Conservation (phyloP, 2,888 invertebrate species). For the Uloborus plumipes region DNA sequence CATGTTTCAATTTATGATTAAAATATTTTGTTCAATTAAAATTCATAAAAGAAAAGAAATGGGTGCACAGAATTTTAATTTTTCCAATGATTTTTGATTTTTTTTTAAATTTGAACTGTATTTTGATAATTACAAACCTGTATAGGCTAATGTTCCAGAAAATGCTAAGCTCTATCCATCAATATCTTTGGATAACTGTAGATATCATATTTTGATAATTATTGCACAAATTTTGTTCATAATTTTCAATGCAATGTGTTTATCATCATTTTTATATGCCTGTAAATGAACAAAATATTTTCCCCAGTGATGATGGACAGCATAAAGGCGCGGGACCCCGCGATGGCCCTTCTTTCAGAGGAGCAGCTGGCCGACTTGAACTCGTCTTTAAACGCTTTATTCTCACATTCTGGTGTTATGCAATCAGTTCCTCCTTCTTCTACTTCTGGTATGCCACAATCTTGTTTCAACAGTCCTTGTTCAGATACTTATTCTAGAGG, state of each 20-base stretch:
- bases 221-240: not conserved
- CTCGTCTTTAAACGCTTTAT: slow-evolving; percentile 60
- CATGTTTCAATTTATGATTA: too few relatives aligned
- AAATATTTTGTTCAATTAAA: too few relatives aligned
- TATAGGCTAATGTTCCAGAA: too few relatives aligned
- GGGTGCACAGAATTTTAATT: too few relatives aligned
- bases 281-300: not conserved
- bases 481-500: slow-evolving; percentile 55
- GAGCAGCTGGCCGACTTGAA: slow-evolving; percentile 61
- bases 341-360: slow-evolving; percentile 54
- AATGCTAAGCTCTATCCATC: too few relatives aligned
- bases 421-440: slow-evolving; percentile 27
- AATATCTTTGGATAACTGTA: too few relatives aligned
- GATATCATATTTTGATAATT: not conserved
- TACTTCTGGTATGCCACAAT: slow-evolving; percentile 28
- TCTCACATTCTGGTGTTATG: slow-evolving; percentile 50
- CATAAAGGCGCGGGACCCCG: slow-evolving; percentile 56
- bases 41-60: too few relatives aligned
- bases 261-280: too few relatives aligned
- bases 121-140: too few relatives aligned
- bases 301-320: slow-evolving; percentile 62
- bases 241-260: not conserved
- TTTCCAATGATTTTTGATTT: too few relatives aligned
- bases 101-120: too few relatives aligned
- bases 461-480: slow-evolving; percentile 29